These are phyloP conservation scores for Astreopora myriophthalma DNA, from an alignment of 64 coral and sea anemone species.

Conservation along the genomic window DNA sequence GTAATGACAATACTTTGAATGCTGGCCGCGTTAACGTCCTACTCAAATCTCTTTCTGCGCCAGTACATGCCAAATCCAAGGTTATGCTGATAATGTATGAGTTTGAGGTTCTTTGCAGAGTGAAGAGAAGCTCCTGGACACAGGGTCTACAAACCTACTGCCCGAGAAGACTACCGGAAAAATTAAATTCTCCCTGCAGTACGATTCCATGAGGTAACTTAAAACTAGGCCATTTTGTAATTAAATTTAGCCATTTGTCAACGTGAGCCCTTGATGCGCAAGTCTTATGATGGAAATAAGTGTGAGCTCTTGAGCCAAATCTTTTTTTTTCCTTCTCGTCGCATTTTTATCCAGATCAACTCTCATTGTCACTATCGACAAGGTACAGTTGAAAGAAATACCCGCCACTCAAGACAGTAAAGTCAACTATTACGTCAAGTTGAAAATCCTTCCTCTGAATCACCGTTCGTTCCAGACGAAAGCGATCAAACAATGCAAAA, in stretches of 20 bases:
- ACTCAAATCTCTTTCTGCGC: neutral
- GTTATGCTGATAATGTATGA: neutral
- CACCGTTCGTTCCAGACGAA: conserved; percentile 63
- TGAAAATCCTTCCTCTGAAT: conserved; percentile 51
- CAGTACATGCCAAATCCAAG: neutral
- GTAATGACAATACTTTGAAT: no score
- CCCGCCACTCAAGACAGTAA: neutral
- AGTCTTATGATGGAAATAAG: no score
- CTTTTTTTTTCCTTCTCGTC: neutral
- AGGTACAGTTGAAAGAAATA: neutral
- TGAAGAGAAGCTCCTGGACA: conserved; percentile 55
- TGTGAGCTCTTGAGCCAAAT: no score
- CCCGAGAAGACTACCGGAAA: neutral
- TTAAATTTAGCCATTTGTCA: neutral
- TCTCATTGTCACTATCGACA: neutral
- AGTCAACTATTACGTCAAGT: conserved; percentile 31
- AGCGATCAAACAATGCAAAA: conserved; percentile 6
- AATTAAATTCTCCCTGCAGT: conserved; percentile 53
- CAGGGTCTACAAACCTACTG: neutral
- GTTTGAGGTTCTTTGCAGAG: conserved; percentile 58
- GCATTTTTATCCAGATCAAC: neutral
- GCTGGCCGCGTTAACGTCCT: no score
- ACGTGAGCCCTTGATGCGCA: no score
- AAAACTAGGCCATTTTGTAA: neutral
- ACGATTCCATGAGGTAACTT: conserved; percentile 57